A percentile compares a stretch with the other conserved stretches of the same genome.
Conservation (phyloP, 2,113 vertebrate species). For the Taurulus bubalis region DNA sequence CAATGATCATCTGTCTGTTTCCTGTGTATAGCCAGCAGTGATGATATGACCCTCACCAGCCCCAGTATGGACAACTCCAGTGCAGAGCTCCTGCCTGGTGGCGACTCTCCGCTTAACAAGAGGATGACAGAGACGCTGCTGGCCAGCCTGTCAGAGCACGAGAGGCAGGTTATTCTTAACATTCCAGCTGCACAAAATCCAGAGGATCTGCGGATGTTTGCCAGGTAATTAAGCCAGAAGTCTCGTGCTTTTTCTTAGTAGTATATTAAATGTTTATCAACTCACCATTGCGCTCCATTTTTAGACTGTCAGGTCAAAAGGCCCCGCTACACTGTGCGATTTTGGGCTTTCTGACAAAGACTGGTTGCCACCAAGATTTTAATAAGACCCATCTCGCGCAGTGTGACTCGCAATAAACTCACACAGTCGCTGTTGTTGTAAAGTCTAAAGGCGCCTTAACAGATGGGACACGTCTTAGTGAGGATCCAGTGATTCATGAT, state of each 20-base stretch:
- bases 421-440: background rate
- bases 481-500: background rate
- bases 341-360: background rate
- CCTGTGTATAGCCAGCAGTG: slow-evolving; percentile 90
- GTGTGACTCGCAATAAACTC: background rate
- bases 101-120: slow-evolving; percentile 94
- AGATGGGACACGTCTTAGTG: slow-evolving; percentile 14
- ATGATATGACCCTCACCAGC: slow-evolving; percentile 98
- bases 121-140: slow-evolving; percentile 96
- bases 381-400: background rate
- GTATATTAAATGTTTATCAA: background rate
- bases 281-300: background rate
- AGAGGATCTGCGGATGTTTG: slow-evolving; percentile 97
- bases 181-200: slow-evolving; percentile 95
- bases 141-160: slow-evolving; percentile 92
- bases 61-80: slow-evolving; percentile 99
- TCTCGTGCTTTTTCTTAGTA: background rate
- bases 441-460: background rate
- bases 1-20: slow-evolving; percentile 8
- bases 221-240: slow-evolving; percentile 83
- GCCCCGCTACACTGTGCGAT: background rate
- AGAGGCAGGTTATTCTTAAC: slow-evolving; percentile 92
- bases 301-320: background rate
- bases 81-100: slow-evolving; percentile 92
- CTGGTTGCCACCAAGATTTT: background rate